Percentiles rank a stretch among this genome's conserved stretches.
These are phyloP conservation scores for Ptyas mucosa DNA, from an alignment of 2,113 vertebrate genomes.

Conservation along the genomic window DNA sequence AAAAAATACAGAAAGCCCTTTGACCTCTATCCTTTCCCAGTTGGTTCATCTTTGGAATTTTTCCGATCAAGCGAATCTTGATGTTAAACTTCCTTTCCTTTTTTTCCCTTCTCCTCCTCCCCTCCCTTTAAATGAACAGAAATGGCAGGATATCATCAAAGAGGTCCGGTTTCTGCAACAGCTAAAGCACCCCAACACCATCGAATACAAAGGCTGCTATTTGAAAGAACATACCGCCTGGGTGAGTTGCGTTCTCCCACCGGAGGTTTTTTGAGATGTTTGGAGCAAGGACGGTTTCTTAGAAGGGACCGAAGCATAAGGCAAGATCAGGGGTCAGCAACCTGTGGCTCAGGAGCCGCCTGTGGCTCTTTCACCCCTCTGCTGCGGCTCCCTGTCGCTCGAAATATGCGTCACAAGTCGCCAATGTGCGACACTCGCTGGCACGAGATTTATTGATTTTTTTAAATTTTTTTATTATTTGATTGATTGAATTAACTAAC, in stretches of 20 bases:
- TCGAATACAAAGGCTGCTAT: conserved; percentile 98
- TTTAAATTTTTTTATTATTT: no score
- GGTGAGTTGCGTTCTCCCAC: conserved; percentile 70
- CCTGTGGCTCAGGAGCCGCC: no score
- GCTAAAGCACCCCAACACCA: conserved; percentile 95
- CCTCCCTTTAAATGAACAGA: conserved; percentile 67
- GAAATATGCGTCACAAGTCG: no score
- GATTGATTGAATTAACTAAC: no score
- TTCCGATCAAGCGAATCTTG: neutral
- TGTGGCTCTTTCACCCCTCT: no score
- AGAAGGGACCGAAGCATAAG: neutral
- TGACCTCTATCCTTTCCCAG: neutral
- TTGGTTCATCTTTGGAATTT: neutral
- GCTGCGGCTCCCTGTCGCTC: no score
- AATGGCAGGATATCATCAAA: conserved; percentile 99
- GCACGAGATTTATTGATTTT: no score
- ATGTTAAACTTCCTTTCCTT: neutral
- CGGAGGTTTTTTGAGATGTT: neutral
- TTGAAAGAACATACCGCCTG: conserved; percentile 97
- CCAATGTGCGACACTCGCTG: no score
- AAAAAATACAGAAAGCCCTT: neutral
- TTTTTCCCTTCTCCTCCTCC: neutral
- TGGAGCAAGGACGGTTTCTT: no score
- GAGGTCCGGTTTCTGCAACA: conserved; percentile 95
- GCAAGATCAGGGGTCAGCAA: neutral